Conservation (phyloP, 2,888 invertebrate genomes). For the Macroteleia sp. region DNA sequence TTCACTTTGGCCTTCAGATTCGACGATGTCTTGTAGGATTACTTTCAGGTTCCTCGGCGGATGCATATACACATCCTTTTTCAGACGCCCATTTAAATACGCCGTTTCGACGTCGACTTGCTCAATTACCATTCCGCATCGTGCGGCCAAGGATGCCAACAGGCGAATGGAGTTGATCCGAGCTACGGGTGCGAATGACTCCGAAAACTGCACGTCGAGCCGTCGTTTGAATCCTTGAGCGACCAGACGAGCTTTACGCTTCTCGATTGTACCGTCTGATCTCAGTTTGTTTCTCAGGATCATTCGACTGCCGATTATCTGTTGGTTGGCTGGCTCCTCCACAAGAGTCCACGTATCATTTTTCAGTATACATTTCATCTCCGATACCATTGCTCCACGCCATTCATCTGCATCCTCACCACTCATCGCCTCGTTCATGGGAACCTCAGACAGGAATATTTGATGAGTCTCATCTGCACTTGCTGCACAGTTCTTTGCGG, state of each 20-base stretch:
- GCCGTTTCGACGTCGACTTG: conserved; percentile 59
- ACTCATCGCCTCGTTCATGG: conserved; percentile 23
- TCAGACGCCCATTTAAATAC: conserved; percentile 62
- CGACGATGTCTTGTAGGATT: conserved; percentile 15
- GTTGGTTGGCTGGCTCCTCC: conserved; percentile 8
- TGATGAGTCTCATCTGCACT: not conserved
- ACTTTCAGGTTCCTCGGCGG: conserved; percentile 24
- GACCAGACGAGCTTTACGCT: conserved; percentile 3
- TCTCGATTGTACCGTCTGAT: not conserved
- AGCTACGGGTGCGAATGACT: conserved; percentile 50
- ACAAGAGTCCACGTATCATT: conserved; percentile 69
- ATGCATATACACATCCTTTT: conserved; percentile 54
- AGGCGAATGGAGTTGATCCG: conserved; percentile 37
- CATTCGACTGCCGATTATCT: conserved; percentile 26
- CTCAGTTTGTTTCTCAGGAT: not conserved
- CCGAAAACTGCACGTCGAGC: conserved; percentile 48
- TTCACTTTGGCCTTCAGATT: conserved; percentile 8
- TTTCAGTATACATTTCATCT: conserved; percentile 57
- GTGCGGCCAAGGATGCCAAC: no score
- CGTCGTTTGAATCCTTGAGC: conserved; percentile 33
- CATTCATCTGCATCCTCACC: conserved; percentile 49
- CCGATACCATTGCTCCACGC: conserved; percentile 57
- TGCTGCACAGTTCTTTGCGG: no score
- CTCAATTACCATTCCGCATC: no score
- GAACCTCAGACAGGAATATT: conserved; percentile 12